Conservation (phyloP, 2,888 invertebrate species). For the Cecidostiba fungosa region DNA sequence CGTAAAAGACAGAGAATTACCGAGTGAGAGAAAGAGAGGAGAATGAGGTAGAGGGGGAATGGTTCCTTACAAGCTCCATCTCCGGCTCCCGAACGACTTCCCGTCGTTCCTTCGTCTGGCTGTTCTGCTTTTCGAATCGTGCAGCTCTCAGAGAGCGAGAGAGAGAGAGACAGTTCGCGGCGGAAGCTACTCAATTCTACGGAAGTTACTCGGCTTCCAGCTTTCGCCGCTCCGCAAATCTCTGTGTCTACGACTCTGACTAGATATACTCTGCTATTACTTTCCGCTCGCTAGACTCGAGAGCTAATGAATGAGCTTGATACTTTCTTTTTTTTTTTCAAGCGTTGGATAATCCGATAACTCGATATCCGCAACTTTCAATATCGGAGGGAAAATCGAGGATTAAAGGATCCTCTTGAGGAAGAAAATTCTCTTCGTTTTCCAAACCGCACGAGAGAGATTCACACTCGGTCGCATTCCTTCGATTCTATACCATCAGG, state of each 20-base stretch:
- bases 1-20: conserved; percentile 32
- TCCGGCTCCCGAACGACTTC: conserved; percentile 70
- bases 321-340: not conserved
- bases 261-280: not conserved
- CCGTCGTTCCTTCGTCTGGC: conserved; percentile 65
- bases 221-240: conserved; percentile 44
- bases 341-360: not conserved
- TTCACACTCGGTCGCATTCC: conserved; percentile 33
- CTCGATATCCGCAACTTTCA: not conserved
- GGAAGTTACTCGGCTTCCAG: conserved; percentile 66
- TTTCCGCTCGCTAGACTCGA: not conserved
- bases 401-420: not conserved
- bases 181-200: conserved; percentile 61
- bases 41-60: not conserved
- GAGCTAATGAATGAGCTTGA: not conserved
- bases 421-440: not conserved
- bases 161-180: not conserved
- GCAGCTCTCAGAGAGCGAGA: no score
- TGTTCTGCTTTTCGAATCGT: conserved; percentile 61
- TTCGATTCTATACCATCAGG: conserved; percentile 14
- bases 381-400: not conserved
- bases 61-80: conserved; percentile 68
- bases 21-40: conserved; percentile 56
- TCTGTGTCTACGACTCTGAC: not conserved
- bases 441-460: not conserved